Base-by-base conservation (phyloP, 2,113 vertebrate genomes). In the Synodontis membranacea region DNA sequence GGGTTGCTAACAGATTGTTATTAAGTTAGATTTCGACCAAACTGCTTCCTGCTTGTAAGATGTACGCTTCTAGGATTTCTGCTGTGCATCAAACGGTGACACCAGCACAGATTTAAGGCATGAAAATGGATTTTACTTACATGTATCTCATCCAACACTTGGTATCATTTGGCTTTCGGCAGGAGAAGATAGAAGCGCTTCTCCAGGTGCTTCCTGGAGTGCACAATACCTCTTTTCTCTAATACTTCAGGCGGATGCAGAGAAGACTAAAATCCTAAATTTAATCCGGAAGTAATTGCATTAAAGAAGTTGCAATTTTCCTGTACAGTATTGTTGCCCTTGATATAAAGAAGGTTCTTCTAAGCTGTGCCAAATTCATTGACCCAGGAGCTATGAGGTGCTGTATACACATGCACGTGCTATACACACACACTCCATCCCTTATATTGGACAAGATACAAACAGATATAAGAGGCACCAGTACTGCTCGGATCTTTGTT, bases 1-100 rank as follows among this genome's bases (percentile, higher is more conserved):
- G 0, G 81, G 87, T 23, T 44, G 86, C 82, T 80, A 82, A 91
- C 70, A 1, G 76, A 70, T 17, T 75, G 86, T 50, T 58, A 60
- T 25, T 34, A 37, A 42, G 52, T 4, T 58, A 12, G 37, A 37
- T 42, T 42, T 42, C 1, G n/a, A 11, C 31, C 79, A 81, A 28
- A 60, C 31, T 14, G 52, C 28, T 39, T 81, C 34, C 79, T 60
- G 23, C 44, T 81, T 80, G 37, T 80, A 37, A n/a, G 48, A n/a
- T 19, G 46, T 79, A 54, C 31, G 44, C 1, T 76, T 76, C 74
- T 14, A 14, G 39, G 42, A 46, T 44, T 12, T 74, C 39, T 25
- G 21, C 23, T 44, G 14, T 74, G 39, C 23, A 25, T 44, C 68
- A 72, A 42, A 25, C 10, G 10, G 25, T 19, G 21, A 37, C 15